These are phyloP conservation scores for Congeria kusceri DNA, from an alignment of 2,888 invertebrate genomes.

Conservation along the genomic window DNA sequence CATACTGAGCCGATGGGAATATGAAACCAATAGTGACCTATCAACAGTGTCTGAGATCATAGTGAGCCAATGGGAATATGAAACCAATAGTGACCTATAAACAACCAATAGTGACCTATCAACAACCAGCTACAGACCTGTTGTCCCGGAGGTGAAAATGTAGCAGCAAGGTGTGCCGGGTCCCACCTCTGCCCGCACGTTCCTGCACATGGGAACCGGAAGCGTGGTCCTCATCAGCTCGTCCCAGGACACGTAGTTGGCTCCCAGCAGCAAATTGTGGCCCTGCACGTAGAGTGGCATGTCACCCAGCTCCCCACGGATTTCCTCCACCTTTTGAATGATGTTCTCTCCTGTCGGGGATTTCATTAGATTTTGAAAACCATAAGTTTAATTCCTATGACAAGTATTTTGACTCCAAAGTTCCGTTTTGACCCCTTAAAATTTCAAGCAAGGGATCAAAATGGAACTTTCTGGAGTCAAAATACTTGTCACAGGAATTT, in stretches of 20 bases:
- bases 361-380: not conserved
- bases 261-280: conserved; percentile 14
- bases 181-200: conserved; percentile 56
- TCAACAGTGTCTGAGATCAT: too few species aligned
- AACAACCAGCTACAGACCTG: conserved; percentile 74
- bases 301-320: conserved; percentile 60
- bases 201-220: conserved; percentile 59
- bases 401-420: too few species aligned
- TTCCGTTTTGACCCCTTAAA: too few species aligned
- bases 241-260: conserved; percentile 70
- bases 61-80: too few species aligned
- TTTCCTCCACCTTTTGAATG: conserved; percentile 71
- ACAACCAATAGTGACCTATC: too few species aligned
- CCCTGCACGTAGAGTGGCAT: conserved; percentile 73
- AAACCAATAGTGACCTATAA: too few species aligned
- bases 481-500: too few species aligned
- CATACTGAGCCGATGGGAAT: too few species aligned
- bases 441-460: too few species aligned
- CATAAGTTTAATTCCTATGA: too few species aligned
- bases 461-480: too few species aligned
- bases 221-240: conserved; percentile 65
- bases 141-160: conserved; percentile 94
- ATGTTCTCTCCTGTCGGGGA: conserved; percentile 73
- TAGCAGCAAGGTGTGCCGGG: conserved; percentile 89
- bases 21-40: too few species aligned